Evolutionary conservation across 2,888 invertebrate genomes (phyloP), one percentile per base, ranked within the genome.

Genomic region (Callosobruchus maculatus): DNA sequence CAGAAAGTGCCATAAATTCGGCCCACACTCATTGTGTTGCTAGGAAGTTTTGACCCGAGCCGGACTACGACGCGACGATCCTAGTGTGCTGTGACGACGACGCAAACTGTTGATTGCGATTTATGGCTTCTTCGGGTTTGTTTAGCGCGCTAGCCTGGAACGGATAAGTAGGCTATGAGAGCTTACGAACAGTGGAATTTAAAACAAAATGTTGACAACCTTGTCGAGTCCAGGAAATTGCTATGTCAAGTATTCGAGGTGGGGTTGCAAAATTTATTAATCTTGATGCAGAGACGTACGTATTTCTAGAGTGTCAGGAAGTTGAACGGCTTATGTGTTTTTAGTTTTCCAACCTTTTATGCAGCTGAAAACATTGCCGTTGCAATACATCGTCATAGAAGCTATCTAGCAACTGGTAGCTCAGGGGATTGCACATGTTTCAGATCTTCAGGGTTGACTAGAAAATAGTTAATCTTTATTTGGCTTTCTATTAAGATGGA

Each of bases 1-100:
- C 79, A 75, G 79, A 79, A 79, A 78, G 78, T 76, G 82, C 77
- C 77, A 83, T 83, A 83, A 83, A 83, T 83, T 77, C 82, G 81
- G 80, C 82, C 83, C 81, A 82, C 83, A 81, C 81, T 81, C 81
- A 81, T 82, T 83, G 82, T 80, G 49, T 49, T 3, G 49, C 49
- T 18, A 49, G 49, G 49, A 49, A 49, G 49, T 49, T 49, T 49
- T 49, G 49, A 49, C 49, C 49, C 49, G 49, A 49, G 49, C 49
- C 49, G 49, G 49, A 49, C 49, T 5, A 18, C 49, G 18, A 49
- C 13, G 9, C 49, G 49, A 18, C 49, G 18, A 49, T 49, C 49
- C 18, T 18, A 49, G 49, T 49, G 7, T 7, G 49, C 49, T 49
- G 49, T 49, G 49, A 49, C 49, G 49, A 49, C 49, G 13, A 9